Conservation (phyloP, 2,888 invertebrate species). For the Toxonevra muliebris region DNA sequence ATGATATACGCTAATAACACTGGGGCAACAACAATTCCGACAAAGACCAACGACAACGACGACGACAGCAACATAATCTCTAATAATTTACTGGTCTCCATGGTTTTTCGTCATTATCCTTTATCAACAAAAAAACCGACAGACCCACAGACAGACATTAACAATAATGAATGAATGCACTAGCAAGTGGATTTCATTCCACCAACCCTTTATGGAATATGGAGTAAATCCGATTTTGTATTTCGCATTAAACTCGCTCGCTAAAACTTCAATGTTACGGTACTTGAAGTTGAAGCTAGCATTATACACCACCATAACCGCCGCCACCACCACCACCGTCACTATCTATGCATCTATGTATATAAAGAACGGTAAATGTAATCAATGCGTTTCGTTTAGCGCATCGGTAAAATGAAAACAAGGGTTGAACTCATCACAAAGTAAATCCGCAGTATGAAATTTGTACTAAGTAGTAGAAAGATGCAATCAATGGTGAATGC, state of each 20-base stretch:
- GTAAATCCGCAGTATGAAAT: too few relatives aligned
- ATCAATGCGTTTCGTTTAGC: too few relatives aligned
- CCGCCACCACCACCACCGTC: constrained; percentile 30
- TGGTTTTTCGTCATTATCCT: constrained; percentile 44
- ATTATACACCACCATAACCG: constrained; percentile 8
- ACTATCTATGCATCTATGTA: too few relatives aligned
- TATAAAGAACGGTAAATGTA: too few relatives aligned
- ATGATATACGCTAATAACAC: constrained; percentile 42
- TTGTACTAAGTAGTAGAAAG: too few relatives aligned
- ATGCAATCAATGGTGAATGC: too few relatives aligned
- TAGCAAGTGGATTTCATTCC: not conserved
- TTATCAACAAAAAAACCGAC: constrained; percentile 8
- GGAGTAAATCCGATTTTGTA: not conserved
- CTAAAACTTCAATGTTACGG: not conserved
- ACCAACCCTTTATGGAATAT: constrained; percentile 1
- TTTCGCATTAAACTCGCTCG: not conserved
- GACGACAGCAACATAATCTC: constrained; percentile 48
- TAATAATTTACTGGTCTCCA: constrained; percentile 56
- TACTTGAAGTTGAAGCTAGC: not conserved
- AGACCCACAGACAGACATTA: too few relatives aligned
- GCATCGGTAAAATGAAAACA: too few relatives aligned
- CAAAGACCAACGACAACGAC: constrained; percentile 29
- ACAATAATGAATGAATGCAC: too few relatives aligned
- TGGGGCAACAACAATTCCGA: constrained; percentile 30
- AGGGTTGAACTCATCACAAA: too few relatives aligned